phyloP scores from a whole-genome alignment of 2,797 vertebrate genomes.

The Hozukius guyotensis region DNA sequence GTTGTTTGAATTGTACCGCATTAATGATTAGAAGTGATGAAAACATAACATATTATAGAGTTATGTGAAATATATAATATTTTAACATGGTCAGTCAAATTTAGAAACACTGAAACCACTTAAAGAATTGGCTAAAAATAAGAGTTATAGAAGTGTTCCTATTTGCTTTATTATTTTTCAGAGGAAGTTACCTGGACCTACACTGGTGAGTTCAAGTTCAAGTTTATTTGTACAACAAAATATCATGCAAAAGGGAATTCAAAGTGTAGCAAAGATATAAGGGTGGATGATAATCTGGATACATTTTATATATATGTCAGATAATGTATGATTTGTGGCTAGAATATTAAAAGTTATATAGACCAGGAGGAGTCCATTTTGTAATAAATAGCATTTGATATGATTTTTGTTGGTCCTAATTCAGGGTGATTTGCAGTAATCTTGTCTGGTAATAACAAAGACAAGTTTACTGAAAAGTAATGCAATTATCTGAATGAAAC shows the following conservation, averaged over 20 bases:
- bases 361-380: neutral
- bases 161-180: constrained; percentile 56
- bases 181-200: constrained; percentile 76
- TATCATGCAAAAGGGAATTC: neutral
- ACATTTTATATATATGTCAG: neutral
- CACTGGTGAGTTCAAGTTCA: constrained; percentile 69
- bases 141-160: constrained; percentile 1
- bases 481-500: neutral
- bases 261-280: neutral
- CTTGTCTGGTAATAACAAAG: neutral
- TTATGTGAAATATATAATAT: neutral
- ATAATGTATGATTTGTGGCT: neutral
- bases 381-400: neutral
- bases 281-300: neutral
- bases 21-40: neutral
- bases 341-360: neutral
- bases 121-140: neutral
- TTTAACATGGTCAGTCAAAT: neutral
- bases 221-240: neutral
- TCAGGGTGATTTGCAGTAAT: neutral
- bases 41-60: neutral
- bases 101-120: neutral
- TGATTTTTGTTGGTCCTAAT: neutral
- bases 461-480: neutral
- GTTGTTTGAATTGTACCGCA: neutral